Conservation (phyloP, 2,113 vertebrate species). For the Ictalurus furcatus region DNA sequence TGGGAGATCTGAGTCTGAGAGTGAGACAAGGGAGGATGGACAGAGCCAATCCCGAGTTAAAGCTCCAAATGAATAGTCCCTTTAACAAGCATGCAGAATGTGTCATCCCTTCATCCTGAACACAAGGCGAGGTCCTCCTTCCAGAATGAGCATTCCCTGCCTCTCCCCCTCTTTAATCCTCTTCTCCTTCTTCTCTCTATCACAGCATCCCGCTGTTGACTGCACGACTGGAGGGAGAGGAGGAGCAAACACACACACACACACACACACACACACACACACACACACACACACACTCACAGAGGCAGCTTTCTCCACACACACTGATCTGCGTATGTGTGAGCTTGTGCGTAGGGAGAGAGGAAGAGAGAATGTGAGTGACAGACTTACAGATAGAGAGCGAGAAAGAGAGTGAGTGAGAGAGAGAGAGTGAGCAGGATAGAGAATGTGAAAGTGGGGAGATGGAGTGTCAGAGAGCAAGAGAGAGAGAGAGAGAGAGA, state of each 20-base stretch:
- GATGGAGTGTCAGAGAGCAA: constrained; percentile 39
- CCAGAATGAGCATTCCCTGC: constrained; percentile 46
- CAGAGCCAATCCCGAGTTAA: constrained; percentile 23
- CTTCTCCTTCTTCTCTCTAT: constrained; percentile 59
- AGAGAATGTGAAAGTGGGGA: neutral
- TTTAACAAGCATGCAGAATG: constrained; percentile 25
- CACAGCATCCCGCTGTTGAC: constrained; percentile 75
- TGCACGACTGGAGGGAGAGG: constrained; percentile 63
- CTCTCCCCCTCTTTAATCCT: constrained; percentile 62
- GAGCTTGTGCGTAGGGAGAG: constrained; percentile 49
- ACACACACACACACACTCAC: constrained; percentile 19
- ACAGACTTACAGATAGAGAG: constrained; percentile 20
- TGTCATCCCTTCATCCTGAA: constrained; percentile 41
- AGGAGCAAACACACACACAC: constrained; percentile 26
- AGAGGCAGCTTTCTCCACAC: constrained; percentile 29
- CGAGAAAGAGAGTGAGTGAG: constrained; percentile 30
- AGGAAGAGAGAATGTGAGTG: constrained; percentile 34
- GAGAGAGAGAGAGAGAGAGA: constrained; percentile 52
- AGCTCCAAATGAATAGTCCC: constrained; percentile 16
- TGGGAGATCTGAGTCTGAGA: neutral
- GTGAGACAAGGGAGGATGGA: constrained; percentile 5
- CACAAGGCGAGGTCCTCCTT: constrained; percentile 45
- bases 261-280: constrained; percentile 20
- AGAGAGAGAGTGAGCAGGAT: constrained; percentile 28
- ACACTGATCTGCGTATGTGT: constrained; percentile 35